Base-by-base conservation (phyloP, 2,888 invertebrate species). In the Hetaerina titia region DNA sequence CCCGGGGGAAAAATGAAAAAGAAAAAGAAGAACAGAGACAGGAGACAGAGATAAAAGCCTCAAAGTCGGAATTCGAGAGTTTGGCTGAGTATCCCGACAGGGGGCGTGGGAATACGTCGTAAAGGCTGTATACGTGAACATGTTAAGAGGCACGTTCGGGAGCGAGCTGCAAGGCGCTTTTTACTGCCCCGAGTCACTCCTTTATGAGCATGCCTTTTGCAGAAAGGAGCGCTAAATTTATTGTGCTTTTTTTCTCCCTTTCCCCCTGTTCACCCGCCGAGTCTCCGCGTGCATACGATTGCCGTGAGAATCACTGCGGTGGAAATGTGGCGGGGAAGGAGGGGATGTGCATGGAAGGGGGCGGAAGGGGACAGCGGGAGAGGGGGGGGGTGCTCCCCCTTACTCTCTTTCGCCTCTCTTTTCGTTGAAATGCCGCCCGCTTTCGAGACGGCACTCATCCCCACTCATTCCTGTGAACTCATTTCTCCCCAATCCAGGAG, bases 11-110 rank as follows among this genome's bases (percentile, higher is more conserved):
- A n/a, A n/a, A 69, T n/a, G 69, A 31, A 90, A 69, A 90, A 19
- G 31, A 69, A 90, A 19, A 64, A 15, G 9, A 45, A 31, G 22
- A 31, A 22, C 17, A 19, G 90, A 64, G 92, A 64, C 19, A 56
- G 69, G 45, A 92, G 45, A 45, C 56, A 31, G 56, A 69, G 92
- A 92, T 92, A 92, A 92, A 92, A 92, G 74, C 92, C 74, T 92
- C 92, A 69, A 92, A 69, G 74, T 22, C n/a, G 69, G 69, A 92
- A 92, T 92, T 92, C 92, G 69, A 92, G 92, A 92, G 92, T 92
- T 92, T 92, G 92, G 92, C 92, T 92, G 69, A 92, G 92, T 92
- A 69, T 92, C 92, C 92, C 92, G 92, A 92, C 92, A 92, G 69
- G 69, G 92, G 69, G 92, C 92, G 92, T 92, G 92, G 92, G 92